phyloP scores from a whole-genome alignment of 2,113 vertebrate species.

The Maccullochella peelii region DNA sequence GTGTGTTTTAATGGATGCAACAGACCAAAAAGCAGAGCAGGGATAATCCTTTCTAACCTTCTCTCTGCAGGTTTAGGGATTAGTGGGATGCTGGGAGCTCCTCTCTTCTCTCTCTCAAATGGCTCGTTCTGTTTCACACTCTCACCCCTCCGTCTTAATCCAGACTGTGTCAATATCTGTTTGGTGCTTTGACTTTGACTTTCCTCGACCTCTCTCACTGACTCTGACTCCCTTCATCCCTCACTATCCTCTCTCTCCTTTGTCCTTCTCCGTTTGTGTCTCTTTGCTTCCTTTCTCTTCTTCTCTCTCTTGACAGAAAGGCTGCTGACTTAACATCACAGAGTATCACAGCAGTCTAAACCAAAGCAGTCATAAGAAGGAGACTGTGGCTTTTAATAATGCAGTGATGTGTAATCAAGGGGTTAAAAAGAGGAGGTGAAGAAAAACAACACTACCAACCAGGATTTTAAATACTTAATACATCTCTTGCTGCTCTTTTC shows the following conservation, averaged over 20 bases:
- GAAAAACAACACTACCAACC: not conserved
- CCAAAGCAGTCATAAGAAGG: not conserved
- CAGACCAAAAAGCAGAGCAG: constrained; percentile 63
- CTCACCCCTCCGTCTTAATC: constrained; percentile 7
- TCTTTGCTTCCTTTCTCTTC: not conserved
- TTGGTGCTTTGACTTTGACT: not conserved
- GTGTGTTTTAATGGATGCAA: constrained; percentile 40
- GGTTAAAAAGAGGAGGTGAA: not conserved
- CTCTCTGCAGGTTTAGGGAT: constrained; percentile 72
- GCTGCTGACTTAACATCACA: not conserved
- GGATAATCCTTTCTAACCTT: constrained; percentile 72
- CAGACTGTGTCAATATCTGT: constrained; percentile 13
- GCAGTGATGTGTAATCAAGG: not conserved
- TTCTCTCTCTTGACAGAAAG: not conserved
- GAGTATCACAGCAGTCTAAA: not conserved
- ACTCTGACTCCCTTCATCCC: not conserved
- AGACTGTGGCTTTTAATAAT: constrained; percentile 2
- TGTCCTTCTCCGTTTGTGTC: not conserved
- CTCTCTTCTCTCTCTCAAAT: constrained; percentile 39
- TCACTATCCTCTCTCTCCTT: not conserved
- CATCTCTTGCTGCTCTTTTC: not conserved
- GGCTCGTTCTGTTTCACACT: constrained; percentile 38
- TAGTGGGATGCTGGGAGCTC: constrained; percentile 60
- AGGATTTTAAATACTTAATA: not conserved
- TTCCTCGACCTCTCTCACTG: not conserved